These are phyloP conservation scores for Theristicus caerulescens DNA, from an alignment of 2,113 vertebrate genomes.

Conservation along the genomic window DNA sequence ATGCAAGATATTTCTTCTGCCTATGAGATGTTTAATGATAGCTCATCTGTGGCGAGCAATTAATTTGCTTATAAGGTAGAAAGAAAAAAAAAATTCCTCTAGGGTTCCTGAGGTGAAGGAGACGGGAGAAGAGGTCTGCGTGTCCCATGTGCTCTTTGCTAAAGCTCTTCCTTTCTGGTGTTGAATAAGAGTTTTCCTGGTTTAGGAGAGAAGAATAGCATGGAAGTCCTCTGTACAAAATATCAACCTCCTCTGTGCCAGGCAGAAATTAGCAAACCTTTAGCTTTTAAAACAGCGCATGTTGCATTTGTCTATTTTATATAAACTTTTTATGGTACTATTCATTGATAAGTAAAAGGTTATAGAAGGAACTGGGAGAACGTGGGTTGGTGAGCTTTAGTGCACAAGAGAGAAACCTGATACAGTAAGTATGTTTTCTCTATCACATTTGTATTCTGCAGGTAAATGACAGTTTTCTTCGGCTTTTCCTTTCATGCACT, in stretches of 20 bases:
- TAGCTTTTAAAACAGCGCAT: not conserved
- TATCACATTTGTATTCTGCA: not conserved
- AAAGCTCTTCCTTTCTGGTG: not conserved
- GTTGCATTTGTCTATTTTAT: not conserved
- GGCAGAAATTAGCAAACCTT: not conserved
- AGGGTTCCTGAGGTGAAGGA: not conserved
- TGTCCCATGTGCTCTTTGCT: not conserved
- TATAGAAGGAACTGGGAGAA: not conserved
- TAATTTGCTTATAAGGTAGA: not conserved
- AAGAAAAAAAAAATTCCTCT: not conserved
- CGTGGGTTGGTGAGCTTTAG: not conserved
- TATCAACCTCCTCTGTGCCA: not conserved
- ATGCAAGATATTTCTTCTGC: not conserved
- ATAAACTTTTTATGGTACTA: not conserved
- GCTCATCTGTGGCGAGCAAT: not conserved
- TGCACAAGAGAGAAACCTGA: not conserved
- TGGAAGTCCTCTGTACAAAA: not conserved
- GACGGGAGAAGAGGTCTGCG: not conserved
- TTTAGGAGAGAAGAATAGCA: not conserved
- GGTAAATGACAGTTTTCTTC: not conserved
- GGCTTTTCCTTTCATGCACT: not conserved
- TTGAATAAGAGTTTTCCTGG: not conserved
- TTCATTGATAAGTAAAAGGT: not conserved
- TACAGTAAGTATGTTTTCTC: not conserved
- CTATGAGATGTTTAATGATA: not conserved